Base-by-base conservation (phyloP, 2,888 invertebrate species). In the Drosophila sordidapex region DNA sequence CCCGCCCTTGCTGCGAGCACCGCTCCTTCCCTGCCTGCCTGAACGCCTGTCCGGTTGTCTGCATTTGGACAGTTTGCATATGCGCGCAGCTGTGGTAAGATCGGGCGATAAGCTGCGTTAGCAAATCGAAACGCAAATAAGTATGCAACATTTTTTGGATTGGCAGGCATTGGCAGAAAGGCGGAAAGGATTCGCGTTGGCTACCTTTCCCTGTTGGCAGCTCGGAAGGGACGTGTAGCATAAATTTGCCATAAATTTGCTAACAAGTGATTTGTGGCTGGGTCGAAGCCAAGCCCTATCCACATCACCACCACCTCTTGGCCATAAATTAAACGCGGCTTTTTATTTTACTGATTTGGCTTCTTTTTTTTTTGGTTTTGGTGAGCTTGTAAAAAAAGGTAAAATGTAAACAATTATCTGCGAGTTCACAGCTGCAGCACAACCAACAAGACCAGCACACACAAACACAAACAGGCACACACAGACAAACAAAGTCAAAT, bases 211-310 rank as follows among this genome's bases (percentile, higher is more conserved):
- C 54, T 56, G 71, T 67, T 78, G 80, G 64, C 71, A 64, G 54
- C 36, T 51, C n/a, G 59, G 56, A 48, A 71, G 74, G 76, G 79
- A 90, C 83, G 87, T 70, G 86, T 90, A 87, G 82, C 91, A 90
- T 90, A 90, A 91, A 90, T 90, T 90, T 81, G 86, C 89, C 78
- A 91, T 90, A 91, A 90, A 91, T 91, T 91, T 87, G 80, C 79
- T 81, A 87, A 79, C 89, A 89, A 87, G 90, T 91, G 89, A 90
- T 90, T 91, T 90, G 89, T 91, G 82, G 84, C 79, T 63, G 70
- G 70, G 62, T 35, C 35, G 57, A 35, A 43, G 57, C 49, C 21
- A 8, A 48, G 31, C 38, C 11, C n/a, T 4, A 73, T 60, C 13
- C 21, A 10, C 49, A 65, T 40, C 36, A 63, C 40, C 18, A 29